A percentile compares a stretch with the other conserved stretches of the same genome.
Evolutionary conservation across 1,140 invertebrate genomes (phyloP).

Genomic region (Caenorhabditis tropicalis): DNA sequence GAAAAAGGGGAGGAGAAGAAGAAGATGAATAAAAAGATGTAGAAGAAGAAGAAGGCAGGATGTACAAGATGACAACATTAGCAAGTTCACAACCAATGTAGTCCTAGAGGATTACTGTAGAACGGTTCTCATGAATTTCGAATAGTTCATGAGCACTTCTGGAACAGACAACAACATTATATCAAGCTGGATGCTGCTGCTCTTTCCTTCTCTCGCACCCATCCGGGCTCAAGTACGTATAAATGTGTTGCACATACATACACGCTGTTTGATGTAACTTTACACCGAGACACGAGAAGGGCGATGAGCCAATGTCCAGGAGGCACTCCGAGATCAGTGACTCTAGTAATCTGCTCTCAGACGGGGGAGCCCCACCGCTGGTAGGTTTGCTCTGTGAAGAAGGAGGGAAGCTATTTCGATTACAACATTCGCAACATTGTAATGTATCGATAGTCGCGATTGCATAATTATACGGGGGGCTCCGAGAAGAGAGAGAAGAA

Average conservation of each 20-base stretch:
- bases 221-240: slow-evolving; percentile 30
- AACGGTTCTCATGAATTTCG: no score
- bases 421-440: slow-evolving; percentile 44
- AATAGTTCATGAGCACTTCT: background rate
- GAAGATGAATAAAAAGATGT: background rate
- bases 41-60: background rate
- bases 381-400: background rate
- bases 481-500: background rate
- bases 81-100: slow-evolving; percentile 33
- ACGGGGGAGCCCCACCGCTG: background rate
- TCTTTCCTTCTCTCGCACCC: background rate
- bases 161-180: slow-evolving; percentile 18
- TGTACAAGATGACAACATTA: slow-evolving; percentile 34
- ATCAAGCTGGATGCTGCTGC: background rate
- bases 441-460: background rate
- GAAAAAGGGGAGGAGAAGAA: background rate
- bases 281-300: slow-evolving; percentile 1
- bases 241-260: slow-evolving; percentile 45
- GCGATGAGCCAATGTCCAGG: slow-evolving; percentile 40
- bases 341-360: slow-evolving; percentile 28
- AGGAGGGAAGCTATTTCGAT: background rate
- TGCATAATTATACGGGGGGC: slow-evolving; percentile 31
- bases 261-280: slow-evolving; percentile 44
- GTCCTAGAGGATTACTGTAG: slow-evolving; percentile 11
- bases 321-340: slow-evolving; percentile 37